These are phyloP conservation scores for Noctua comes DNA, from an alignment of 2,888 invertebrate species.

Conservation along the genomic window DNA sequence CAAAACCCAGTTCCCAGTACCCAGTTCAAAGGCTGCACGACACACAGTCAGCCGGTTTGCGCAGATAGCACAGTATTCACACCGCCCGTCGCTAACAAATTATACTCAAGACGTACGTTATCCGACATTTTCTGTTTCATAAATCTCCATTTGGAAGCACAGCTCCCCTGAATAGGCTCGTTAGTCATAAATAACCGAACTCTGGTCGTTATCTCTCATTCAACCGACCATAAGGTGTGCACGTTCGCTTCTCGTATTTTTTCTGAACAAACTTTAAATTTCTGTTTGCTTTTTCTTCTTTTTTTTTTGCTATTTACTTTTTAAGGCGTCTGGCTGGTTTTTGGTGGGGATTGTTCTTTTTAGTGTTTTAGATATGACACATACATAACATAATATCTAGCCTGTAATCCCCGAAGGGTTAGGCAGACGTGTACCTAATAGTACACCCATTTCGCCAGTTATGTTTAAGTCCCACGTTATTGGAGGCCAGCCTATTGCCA, in stretches of 20 bases:
- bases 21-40: constrained; percentile 22
- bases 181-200: constrained; percentile 89
- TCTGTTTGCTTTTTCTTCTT: constrained; percentile 66
- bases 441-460: no score
- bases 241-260: constrained; percentile 66
- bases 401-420: no score
- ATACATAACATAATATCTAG: no score
- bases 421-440: no score
- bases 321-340: constrained; percentile 14
- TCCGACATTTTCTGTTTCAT: constrained; percentile 88
- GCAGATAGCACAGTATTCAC: constrained; percentile 61
- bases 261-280: constrained; percentile 73
- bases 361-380: neutral
- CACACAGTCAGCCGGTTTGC: constrained; percentile 49
- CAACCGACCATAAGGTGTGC: constrained; percentile 80
- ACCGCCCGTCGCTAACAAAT: constrained; percentile 76
- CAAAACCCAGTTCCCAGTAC: neutral
- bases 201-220: constrained; percentile 88
- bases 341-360: neutral
- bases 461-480: no score
- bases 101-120: constrained; percentile 83
- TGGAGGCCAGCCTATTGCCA: no score
- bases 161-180: constrained; percentile 88
- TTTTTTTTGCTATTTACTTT: constrained; percentile 62
- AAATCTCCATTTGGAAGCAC: constrained; percentile 87